phyloP scores from a whole-genome alignment of 2,113 vertebrate species.

The Trochalopteron elliotii region DNA sequence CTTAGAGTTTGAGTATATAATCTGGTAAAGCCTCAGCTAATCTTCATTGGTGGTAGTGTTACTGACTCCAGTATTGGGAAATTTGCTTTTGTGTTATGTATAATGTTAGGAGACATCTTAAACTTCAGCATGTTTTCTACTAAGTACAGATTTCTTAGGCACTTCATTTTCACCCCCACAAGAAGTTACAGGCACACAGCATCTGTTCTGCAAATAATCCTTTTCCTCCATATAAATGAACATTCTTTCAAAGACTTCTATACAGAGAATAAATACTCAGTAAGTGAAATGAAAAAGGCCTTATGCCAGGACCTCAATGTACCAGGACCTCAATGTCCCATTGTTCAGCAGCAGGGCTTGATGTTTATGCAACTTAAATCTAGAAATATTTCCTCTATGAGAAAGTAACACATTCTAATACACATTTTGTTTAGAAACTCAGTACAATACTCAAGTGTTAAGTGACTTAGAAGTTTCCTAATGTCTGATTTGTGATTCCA shows the following conservation, averaged over 20 bases:
- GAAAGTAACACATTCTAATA: not conserved
- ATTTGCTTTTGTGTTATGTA: conserved; percentile 21
- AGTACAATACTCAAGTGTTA: not conserved
- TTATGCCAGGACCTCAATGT: not conserved
- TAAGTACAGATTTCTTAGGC: not conserved
- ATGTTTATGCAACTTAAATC: not conserved
- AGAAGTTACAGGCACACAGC: not conserved
- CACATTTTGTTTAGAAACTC: not conserved
- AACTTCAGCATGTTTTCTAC: not conserved
- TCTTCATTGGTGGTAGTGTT: not conserved
- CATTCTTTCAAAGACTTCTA: not conserved
- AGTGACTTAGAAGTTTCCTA: not conserved
- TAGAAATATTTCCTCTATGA: not conserved
- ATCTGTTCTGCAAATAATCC: not conserved
- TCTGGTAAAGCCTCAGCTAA: conserved; percentile 49
- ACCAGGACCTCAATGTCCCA: not conserved
- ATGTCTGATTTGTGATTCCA: not conserved
- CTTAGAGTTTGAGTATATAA: conserved; percentile 49
- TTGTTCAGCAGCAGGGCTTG: not conserved
- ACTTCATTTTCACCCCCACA: not conserved
- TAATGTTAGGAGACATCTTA: conserved; percentile 14
- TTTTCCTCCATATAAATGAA: not conserved
- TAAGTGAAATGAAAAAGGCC: not conserved
- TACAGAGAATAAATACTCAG: not conserved
- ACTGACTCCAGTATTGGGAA: conserved; percentile 17